These are phyloP conservation scores for Porites divaricata DNA, from an alignment of 92 coral and sea anemone species.

Conservation along the genomic window DNA sequence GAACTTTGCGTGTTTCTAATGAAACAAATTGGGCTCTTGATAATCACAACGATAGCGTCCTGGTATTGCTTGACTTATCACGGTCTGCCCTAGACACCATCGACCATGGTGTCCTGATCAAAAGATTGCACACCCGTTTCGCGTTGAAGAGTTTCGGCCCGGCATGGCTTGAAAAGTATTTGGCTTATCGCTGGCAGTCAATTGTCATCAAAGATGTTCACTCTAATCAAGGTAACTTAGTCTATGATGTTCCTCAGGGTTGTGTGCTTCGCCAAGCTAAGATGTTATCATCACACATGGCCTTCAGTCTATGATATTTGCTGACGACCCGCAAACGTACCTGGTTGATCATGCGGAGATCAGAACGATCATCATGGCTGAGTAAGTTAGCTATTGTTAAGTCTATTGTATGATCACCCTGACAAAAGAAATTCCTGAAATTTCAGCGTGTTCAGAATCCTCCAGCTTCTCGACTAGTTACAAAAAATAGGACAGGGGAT, in stretches of 20 bases:
- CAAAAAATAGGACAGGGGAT: too few species aligned
- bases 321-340: slow-evolving; percentile 9
- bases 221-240: background rate
- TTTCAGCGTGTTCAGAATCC: too few species aligned
- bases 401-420: too few species aligned
- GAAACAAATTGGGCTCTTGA: slow-evolving; percentile 27
- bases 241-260: slow-evolving; percentile 14
- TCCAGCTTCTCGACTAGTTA: too few species aligned
- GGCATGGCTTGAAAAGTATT: background rate
- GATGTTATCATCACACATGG: background rate
- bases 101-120: slow-evolving; percentile 33
- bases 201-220: background rate
- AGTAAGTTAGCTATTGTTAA: too few species aligned
- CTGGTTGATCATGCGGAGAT: background rate
- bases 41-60: slow-evolving; percentile 15
- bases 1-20: slow-evolving; percentile 8
- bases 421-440: too few species aligned
- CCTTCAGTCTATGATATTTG: background rate
- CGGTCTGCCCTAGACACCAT: slow-evolving; percentile 48
- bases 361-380: background rate
- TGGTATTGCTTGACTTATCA: slow-evolving; percentile 29
- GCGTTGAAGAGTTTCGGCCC: background rate
- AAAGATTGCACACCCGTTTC: slow-evolving; percentile 22
- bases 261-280: slow-evolving; percentile 30
- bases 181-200: slow-evolving; percentile 11